Evolutionary conservation across 35 echinoderm and acorn worm genomes (phyloP), one percentile per base, ranked within the genome.

Genomic region (Apostichopus californicus): DNA sequence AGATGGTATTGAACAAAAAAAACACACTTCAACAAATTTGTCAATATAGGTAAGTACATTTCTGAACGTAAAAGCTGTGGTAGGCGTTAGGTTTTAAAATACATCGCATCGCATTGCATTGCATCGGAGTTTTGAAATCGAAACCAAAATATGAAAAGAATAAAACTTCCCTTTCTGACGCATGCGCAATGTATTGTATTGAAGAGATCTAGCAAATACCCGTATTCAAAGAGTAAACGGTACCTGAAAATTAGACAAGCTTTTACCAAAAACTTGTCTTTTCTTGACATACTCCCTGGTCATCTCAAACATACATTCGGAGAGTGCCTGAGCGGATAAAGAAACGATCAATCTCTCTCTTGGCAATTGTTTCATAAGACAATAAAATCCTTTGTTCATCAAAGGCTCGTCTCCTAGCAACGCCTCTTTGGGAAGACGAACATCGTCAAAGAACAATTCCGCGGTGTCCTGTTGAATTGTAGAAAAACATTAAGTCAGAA

Each of bases 401-500:
- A 9, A 34, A 2, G 9, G 23, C 78, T 95, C 94, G 55, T 57
- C 65, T 4, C 95, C 95, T 80, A 96, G 55, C n/a, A 96, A 21
- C 1, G 92, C 92, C 72, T 56, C 58, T 23, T 80, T 54, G n/a
- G 95, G 95, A 14, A 96, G 90, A 46, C 95, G 88, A 2, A 96
- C 92, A 90, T 96, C 95, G 78, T 96, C 92, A 79, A 96, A 96
- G 55, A 94, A 96, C 8, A 96, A 52, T 61, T 96, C 95, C 52
- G 88, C 55, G 24, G 92, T 86, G 57, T 96, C 95, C 95, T 96
- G 77, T 53, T 54, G 13, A 81, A 81, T 26, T 54, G 21, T 54
- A 5, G 9, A 81, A 5, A 61, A 46, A 3, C 34, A 46, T 46
- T 46, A 46, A 46, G 2, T n/a, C 34, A 46, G 34, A 46, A 46